Base-by-base conservation (phyloP, 2,113 vertebrate genomes). In the Thalassarche chlororhynchos region DNA sequence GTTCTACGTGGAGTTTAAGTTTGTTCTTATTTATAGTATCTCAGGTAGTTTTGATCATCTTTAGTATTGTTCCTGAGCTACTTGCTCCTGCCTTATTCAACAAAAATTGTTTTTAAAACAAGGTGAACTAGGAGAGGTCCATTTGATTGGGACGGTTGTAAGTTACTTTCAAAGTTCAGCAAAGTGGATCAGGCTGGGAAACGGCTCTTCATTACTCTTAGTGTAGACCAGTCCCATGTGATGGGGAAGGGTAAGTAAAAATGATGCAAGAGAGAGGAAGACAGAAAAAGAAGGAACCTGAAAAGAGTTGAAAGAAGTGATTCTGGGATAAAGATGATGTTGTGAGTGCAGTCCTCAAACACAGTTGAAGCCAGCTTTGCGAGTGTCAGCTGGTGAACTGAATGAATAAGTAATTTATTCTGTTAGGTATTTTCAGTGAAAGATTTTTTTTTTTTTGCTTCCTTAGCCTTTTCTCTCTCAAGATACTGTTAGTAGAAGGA, bases 351-450 rank as follows among this genome's bases (percentile, higher is more conserved):
- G 11, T 87, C 38, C 42, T 84, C 69, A 74, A n/a, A 34, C 44
- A 70, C 36, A 52, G 57, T 2, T 25, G 58, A 58, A 52, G 38
- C n/a, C 32, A 62, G 47, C 42, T 65, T 51, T 34, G 58, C 24
- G 54, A 88, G 5, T 84, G 89, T 81, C 70, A 96, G 91, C 77
- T 77, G 57, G 82, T 75, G 69, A 77, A 70, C 81, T 72, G 71
- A 72, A 95, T 49, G 54, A 77, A 47, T 62, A 49, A 95, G 80
- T 94, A 85, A 90, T 61, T 95, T 79, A 51, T 80, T 94, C 92
- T 62, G 52, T 76, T 70, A 85, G 58, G 57, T 92, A 77, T 74
- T 89, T 90, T 95, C 75, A 83, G 52, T 40, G 65, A 68, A 55
- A 78, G 44, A 17, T 64, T 51, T 79, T 65, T 40, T 44, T 38